Evolutionary conservation across 2,797 vertebrate genomes (phyloP), one percentile per base, ranked within the genome.

Genomic region (Gymnoscopelus microlampas): DNA sequence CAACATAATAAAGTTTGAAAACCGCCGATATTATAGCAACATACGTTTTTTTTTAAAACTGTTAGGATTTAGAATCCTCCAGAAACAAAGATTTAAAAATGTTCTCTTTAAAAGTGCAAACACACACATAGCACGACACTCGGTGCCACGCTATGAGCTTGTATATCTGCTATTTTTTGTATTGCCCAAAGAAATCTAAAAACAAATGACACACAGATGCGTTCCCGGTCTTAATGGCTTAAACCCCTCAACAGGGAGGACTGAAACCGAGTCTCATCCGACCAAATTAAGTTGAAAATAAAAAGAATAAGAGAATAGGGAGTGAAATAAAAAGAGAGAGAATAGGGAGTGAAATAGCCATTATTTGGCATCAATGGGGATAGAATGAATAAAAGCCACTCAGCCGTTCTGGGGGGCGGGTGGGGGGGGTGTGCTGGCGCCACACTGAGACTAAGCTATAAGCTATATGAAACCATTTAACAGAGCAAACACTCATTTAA

Each of bases 221-320:
- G 1, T 19, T 19, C 19, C 19, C 19, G 19, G 19, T 19, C 19
- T 19, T 19, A 19, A 19, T 19, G 19, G 19, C 19, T 19, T 19
- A 67, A 59, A 78, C 59, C 70, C 57, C 72, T 70, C 72, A 1
- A 67, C 39, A 44, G 57, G 55, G 53, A 68, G 66, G 39, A 19
- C 62, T 7, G 9, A 63, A 61, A 24, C 63, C 9, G 67, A 76
- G 79, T 60, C 47, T 54, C 71, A 19, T 81, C 66, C 63, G 54
- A 68, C 66, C 65, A 74, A 44, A 44, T 44, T 73, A 66, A 75
- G 67, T 50, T 73, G 26, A 32, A 61, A 65, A 73, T 24, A 39
- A 54, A 64, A 32, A 32, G 65, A 11, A 69, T 53, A 56, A 55
- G 49, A 68, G 65, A 26, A 10, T 29, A 65, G 63, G 35, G 53